A percentile compares a stretch with the other conserved stretches of the same genome.
Conservation (phyloP, 2,888 invertebrate genomes). For the Eilema griseolum region DNA sequence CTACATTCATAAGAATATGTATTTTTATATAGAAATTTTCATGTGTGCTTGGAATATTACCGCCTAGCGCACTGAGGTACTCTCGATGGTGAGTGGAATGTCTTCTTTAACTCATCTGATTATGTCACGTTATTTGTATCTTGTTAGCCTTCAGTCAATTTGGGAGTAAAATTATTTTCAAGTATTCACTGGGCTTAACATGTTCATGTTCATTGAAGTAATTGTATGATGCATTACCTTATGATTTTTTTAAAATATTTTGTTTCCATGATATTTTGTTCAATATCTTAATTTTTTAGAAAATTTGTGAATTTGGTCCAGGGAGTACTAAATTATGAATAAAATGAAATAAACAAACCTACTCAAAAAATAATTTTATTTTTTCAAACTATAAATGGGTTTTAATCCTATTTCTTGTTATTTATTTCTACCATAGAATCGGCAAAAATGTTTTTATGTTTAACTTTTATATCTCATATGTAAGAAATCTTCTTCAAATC, state of each 20-base stretch:
- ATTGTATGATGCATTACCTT: not conserved
- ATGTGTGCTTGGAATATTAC: conserved; percentile 37
- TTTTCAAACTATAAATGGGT: not conserved
- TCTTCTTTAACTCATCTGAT: not conserved
- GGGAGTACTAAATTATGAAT: not conserved
- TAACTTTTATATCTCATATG: not conserved
- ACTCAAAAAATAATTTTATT: not conserved
- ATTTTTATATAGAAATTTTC: conserved; percentile 53
- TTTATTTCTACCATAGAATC: not conserved
- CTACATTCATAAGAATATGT: conserved; percentile 85
- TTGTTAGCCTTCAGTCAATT: not conserved
- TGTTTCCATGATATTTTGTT: not conserved
- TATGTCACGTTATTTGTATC: not conserved
- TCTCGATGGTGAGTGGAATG: not conserved
- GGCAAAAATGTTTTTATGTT: not conserved
- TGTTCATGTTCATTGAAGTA: not conserved
- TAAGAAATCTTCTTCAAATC: not conserved
- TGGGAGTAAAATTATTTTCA: not conserved
- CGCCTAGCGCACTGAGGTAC: conserved; percentile 62
- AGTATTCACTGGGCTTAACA: not conserved
- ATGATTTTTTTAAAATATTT: not conserved
- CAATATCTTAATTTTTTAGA: not conserved
- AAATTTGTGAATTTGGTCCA: conserved; percentile 20
- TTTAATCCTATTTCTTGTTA: not conserved
- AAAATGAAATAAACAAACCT: not conserved